Evolutionary conservation across 2,797 vertebrate genomes (phyloP), one percentile per base, ranked within the genome.

Genomic region (Otolemur crassicaudatus): DNA sequence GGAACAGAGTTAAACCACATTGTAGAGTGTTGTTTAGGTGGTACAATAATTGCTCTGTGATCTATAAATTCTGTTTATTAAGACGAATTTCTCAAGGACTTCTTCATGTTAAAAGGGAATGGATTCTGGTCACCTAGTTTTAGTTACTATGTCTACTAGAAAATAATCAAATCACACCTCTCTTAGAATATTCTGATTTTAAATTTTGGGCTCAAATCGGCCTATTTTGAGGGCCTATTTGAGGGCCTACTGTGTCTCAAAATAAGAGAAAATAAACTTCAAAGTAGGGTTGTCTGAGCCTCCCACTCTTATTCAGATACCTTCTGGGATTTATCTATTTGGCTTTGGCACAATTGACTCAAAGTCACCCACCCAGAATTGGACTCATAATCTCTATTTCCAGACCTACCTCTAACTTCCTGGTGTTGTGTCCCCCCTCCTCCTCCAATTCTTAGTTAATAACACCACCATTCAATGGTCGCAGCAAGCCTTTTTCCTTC

Each of bases 381-480:
- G 73, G 80, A 84, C 34, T 94, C 90, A 75, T 84, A 94, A 94
- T 98, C 96, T 97, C 90, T 83, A 34, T 84, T 96, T 97, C 81
- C 96, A 98, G 97, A 92, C 94, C 92, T 53, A 88, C 93, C 63
- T 90, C 95, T 87, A 29, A 87, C 90, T 97, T 96, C 94, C 93
- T 87, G 73, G 90, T 46, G 69, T 89, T 92, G 89, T 75, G 40
- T 34, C 9, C 40, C 29, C 20, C 20, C 67, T 29, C 61, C 85
- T 88, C 92, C 82, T 67, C 63, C 77, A 94, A 1, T 90, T 83
- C 87, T 73, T 75, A 40, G 82, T 82, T 84, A 92, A 96, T 31
- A 90, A 89, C 40, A 31, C 75, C 43, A 37, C 53, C 56, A 23
- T 70, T 89, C 87, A 73, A 16, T 86, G 90, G 56, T 83, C 90